Percentiles rank a stretch among this genome's conserved stretches.
Conservation (phyloP, 2,888 invertebrate species). For the Trachelus troglodyta region DNA sequence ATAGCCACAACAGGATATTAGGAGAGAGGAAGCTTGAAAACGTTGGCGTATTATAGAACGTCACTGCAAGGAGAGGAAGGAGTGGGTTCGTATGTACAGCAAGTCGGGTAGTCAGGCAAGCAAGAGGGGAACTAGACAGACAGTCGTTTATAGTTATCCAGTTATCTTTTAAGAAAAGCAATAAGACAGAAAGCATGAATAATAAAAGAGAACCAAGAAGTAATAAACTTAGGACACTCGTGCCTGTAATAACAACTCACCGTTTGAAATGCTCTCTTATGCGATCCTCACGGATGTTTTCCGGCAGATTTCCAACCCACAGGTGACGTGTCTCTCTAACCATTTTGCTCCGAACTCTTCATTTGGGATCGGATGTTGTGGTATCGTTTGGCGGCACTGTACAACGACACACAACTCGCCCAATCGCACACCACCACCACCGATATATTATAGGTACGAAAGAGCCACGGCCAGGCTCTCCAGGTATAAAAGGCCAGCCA, state of each 20-base stretch:
- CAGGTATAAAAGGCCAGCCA: neutral
- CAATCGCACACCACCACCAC: constrained; percentile 43
- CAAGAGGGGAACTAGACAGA: neutral
- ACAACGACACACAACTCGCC: constrained; percentile 66
- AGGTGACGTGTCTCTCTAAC: constrained; percentile 99
- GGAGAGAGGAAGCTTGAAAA: neutral
- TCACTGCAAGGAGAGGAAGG: neutral
- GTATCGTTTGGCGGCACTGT: constrained; percentile 66
- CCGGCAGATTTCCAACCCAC: constrained; percentile 99
- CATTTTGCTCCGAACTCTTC: constrained; percentile 97
- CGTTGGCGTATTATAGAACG: neutral
- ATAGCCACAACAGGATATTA: neutral
- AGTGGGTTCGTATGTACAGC: neutral
- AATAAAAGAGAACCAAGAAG: neutral
- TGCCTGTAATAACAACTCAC: constrained; percentile 69
- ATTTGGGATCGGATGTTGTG: constrained; percentile 78
- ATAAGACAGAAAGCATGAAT: neutral
- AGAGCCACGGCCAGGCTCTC: neutral
- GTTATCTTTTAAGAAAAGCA: neutral
- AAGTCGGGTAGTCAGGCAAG: neutral
- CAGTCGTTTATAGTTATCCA: neutral
- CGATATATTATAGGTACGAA: neutral
- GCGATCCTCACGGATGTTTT: constrained; percentile 97
- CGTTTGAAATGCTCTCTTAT: constrained; percentile 98
- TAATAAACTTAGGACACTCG: neutral